A percentile compares a stretch with the other conserved stretches of the same genome.
These are phyloP conservation scores for Reticulitermes lucifugus DNA, from an alignment of 2,888 invertebrate genomes.

Conservation along the genomic window DNA sequence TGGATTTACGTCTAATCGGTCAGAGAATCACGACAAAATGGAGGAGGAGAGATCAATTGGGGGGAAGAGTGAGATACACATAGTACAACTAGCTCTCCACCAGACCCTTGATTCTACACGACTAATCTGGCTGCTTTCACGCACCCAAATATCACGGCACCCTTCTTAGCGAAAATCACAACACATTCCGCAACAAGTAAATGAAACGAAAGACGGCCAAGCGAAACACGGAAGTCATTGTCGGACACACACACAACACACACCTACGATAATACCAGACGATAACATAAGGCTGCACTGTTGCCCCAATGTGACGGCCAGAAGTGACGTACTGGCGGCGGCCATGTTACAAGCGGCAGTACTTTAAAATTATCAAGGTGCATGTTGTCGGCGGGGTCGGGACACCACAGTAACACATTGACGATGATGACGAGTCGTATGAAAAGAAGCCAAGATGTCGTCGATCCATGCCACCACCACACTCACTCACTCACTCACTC, in stretches of 20 bases:
- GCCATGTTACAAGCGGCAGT: slow-evolving; percentile 46
- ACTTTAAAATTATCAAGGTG: slow-evolving; percentile 39
- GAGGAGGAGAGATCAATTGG: slow-evolving; percentile 54
- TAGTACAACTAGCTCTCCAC: slow-evolving; percentile 1
- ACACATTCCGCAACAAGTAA: not conserved
- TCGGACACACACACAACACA: slow-evolving; percentile 25
- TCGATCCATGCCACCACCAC: slow-evolving; percentile 39
- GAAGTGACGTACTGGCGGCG: slow-evolving; percentile 18
- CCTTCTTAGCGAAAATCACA: slow-evolving; percentile 13
- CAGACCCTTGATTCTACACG: slow-evolving; percentile 2
- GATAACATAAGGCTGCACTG: slow-evolving; percentile 35
- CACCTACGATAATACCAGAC: slow-evolving; percentile 45
- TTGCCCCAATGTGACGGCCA: slow-evolving; percentile 8
- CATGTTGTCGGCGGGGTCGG: slow-evolving; percentile 37
- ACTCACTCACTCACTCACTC: slow-evolving; percentile 23
- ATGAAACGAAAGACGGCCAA: slow-evolving; percentile 18
- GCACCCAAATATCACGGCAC: not conserved
- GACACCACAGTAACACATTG: not conserved
- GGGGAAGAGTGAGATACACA: slow-evolving; percentile 45
- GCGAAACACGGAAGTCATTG: not conserved
- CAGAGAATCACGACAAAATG: slow-evolving; percentile 62
- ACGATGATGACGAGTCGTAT: not conserved
- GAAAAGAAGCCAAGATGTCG: slow-evolving; percentile 44
- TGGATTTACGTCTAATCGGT: slow-evolving; percentile 32
- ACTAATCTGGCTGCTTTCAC: slow-evolving; percentile 7